Evolutionary conservation across 1,140 invertebrate genomes (phyloP).

Genomic region (Psilanteris sp.): DNA sequence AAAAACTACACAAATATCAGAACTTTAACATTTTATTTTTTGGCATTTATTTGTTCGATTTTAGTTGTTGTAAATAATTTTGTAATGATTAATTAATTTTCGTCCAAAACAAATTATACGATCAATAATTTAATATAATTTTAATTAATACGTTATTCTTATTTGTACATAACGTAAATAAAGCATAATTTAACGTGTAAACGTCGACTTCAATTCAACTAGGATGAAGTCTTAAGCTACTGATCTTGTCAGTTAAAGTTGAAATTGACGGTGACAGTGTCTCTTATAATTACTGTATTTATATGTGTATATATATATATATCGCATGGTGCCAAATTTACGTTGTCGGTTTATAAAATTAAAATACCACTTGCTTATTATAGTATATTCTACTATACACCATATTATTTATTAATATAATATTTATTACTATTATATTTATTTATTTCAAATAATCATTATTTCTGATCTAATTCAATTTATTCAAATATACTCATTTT

Average conservation of each 20-base stretch:
- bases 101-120: too few relatives aligned
- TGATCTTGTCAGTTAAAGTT: constrained; percentile 33
- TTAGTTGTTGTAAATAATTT: too few relatives aligned
- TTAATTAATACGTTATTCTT: constrained; percentile 16
- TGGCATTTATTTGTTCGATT: too few relatives aligned
- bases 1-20: too few relatives aligned
- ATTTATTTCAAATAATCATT: background rate
- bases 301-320: too few relatives aligned
- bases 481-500: too few relatives aligned
- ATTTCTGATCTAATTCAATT: constrained; percentile 9
- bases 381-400: too few relatives aligned
- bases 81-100: too few relatives aligned
- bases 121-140: too few relatives aligned
- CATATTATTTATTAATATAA: background rate
- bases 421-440: background rate
- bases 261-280: constrained; percentile 5
- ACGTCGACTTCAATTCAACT: constrained; percentile 34
- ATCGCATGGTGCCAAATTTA: constrained; percentile 22
- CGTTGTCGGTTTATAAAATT: constrained; percentile 2
- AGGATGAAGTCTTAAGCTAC: constrained; percentile 27
- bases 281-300: constrained; percentile 37
- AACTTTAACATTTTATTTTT: too few relatives aligned
- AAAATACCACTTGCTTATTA: too few relatives aligned
- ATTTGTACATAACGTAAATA: constrained; percentile 13
- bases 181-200: constrained; percentile 21